Base-by-base conservation (phyloP, 2,888 invertebrate species). In the Orchesella flavescens region DNA sequence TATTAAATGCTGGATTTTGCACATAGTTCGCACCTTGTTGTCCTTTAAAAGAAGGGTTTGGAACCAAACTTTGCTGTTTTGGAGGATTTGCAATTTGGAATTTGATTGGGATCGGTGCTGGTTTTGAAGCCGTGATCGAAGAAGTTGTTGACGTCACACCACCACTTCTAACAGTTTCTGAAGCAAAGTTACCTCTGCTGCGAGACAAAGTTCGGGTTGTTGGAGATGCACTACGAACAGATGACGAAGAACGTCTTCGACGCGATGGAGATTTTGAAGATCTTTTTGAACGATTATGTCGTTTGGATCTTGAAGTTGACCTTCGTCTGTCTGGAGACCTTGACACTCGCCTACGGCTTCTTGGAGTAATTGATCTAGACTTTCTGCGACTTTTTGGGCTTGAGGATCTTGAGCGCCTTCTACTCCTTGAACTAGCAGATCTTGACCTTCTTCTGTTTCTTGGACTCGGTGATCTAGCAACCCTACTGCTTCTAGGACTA, bases 11-110 rank as follows among this genome's bases (percentile, higher is more conserved):
- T 0, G 81, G 49, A 34, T 75, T 59, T 53, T 68, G 43, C 44
- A 69, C 23, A 24, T 21, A 23, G 57, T 57, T 57, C 1, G 53
- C 53, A 12, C 53, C 53, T 3, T 9, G 17, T 19, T 17, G 4
- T 10, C 59, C 24, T 17, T 69, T 77, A 49, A 77, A 77, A 0
- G 49, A 17, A 1, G 77, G 77, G 46, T 77, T 77, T n/a, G 77
- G 77, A 1, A 77, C 68, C 15, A 69, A 46, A 1, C 4, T 15
- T 15, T 7, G 66, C 44, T 23, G 59, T 17, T 17, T 21, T 21
- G 59, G 10, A 21, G 68, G 44, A 34, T 78, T 78, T 2, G 71
- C 15, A 19, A 78, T 71, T 34, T 71, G 69, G 43, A 78, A 78
- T 23, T 71, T 78, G n/a, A 78, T 63, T 15, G 78, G 78, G 17